Base-by-base conservation (phyloP, 2,888 invertebrate genomes). In the Fabriciana adippe region DNA sequence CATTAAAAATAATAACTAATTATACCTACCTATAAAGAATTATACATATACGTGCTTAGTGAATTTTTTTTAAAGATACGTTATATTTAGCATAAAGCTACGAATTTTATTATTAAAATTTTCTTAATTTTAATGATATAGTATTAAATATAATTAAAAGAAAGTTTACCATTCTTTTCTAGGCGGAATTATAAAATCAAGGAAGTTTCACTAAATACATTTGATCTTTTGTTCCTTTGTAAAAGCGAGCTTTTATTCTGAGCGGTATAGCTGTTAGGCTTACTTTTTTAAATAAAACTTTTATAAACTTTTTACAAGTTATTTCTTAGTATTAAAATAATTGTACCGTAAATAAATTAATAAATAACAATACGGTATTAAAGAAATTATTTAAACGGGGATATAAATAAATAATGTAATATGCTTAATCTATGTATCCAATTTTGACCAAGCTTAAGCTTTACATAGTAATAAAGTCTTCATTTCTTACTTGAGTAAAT, bases 401-500 rank as follows among this genome's bases (percentile, higher is more conserved):
- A 41, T 41, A 41, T 11, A 41, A 41, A 11, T 41, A 41, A 41
- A 41, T 41, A 41, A 41, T 41, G 35, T 41, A 41, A 41, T 41
- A 41, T 41, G 35, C 35, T 41, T 41, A 41, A 11, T 11, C 11
- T 41, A 11, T 41, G 35, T 41, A 41, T 41, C 11, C 8, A 41
- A 41, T 41, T 41, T 41, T 11, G 35, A 11, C 35, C 11, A 41
- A 47, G n/a, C n/a, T 59, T 26, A 57, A 59, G 47, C 16, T 26
- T 55, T 59, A 55, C 60, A 35, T 31, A 31, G 60, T 61, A 51
- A 54, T 59, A 53, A 48, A 45, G 56, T 65, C 26, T 71, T 55
- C 48, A 66, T 71, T 72, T 69, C 67, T 67, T 66, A 67, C 67
- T 66, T 55, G 67, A 72, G 65, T 51, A 59, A 72, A 72, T 72